phyloP scores from a whole-genome alignment of 2,888 invertebrate genomes.

The Caenorhabditis sp. region DNA sequence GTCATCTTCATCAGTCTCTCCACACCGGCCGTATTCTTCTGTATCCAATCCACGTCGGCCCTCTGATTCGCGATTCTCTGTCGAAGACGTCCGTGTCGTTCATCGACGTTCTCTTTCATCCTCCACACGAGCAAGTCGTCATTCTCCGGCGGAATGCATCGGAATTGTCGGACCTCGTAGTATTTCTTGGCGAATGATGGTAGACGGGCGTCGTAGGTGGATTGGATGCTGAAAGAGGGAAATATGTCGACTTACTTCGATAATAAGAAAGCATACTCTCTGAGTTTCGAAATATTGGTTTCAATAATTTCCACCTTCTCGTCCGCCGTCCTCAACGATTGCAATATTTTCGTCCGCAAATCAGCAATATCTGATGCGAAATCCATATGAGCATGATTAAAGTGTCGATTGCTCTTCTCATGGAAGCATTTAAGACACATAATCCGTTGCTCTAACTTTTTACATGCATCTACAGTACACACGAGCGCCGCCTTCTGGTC shows the following conservation, averaged over 20 bases:
- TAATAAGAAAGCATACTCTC: no score
- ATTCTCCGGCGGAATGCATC: conserved; percentile 3
- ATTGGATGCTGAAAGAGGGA: background rate
- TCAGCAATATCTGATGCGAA: conserved; percentile 27
- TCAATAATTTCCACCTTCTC: conserved; percentile 20
- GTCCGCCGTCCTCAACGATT: conserved; percentile 19
- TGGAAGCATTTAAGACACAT: conserved; percentile 39
- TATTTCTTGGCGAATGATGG: background rate
- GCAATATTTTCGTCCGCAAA: conserved; percentile 26
- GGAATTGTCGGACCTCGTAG: conserved; percentile 21
- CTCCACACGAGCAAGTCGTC: background rate
- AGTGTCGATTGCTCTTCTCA: conserved; percentile 4
- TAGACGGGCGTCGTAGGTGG: background rate
- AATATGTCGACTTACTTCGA: no score
- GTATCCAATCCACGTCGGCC: conserved; percentile 43
- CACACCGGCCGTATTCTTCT: conserved; percentile 23
- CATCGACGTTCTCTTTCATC: conserved; percentile 1
- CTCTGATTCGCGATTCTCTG: conserved; percentile 28
- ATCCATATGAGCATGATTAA: conserved; percentile 29
- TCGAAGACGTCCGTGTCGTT: background rate
- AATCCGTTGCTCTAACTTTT: background rate
- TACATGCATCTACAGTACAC: conserved; percentile 29
- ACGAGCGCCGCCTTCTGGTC: conserved; percentile 21
- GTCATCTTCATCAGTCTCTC: conserved; percentile 5
- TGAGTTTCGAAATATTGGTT: conserved; percentile 35